Percentiles rank a stretch among this genome's conserved stretches.
phyloP scores from a whole-genome alignment of 2,797 vertebrate genomes.

The Tragelaphus oryx region DNA sequence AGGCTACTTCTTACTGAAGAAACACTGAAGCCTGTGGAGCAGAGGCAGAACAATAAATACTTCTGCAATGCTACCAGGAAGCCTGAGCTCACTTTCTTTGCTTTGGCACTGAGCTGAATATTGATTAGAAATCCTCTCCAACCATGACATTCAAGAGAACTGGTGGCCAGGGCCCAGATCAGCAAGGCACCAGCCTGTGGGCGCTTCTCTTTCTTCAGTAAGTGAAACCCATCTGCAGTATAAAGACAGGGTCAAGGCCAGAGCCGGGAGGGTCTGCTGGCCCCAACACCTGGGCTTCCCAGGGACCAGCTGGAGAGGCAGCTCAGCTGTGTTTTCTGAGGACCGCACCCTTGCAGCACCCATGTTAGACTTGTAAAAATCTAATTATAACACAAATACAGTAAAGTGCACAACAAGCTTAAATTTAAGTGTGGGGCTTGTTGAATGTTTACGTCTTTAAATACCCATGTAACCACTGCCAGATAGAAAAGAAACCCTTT shows the following conservation, averaged over 20 bases:
- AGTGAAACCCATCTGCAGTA: not conserved
- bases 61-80: not conserved
- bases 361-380: not conserved
- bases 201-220: not conserved
- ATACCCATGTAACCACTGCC: no score
- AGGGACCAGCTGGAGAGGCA: not conserved
- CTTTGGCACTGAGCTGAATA: not conserved
- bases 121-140: slow-evolving; percentile 2
- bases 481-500: not conserved
- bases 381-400: not conserved
- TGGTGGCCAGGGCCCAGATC: not conserved
- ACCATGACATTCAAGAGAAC: slow-evolving; percentile 21
- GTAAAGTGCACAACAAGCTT: fast-evolving
- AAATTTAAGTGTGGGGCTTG: not conserved
- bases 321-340: not conserved
- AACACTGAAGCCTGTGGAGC: not conserved
- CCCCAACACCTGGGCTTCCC: not conserved
- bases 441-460: not conserved
- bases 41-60: not conserved
- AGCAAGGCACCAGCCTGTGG: not conserved
- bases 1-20: not conserved
- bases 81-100: not conserved
- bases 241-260: not conserved
- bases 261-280: not conserved
- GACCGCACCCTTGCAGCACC: not conserved